phyloP scores from a whole-genome alignment of 2,888 invertebrate species.

The Sarcophaga rosellei region DNA sequence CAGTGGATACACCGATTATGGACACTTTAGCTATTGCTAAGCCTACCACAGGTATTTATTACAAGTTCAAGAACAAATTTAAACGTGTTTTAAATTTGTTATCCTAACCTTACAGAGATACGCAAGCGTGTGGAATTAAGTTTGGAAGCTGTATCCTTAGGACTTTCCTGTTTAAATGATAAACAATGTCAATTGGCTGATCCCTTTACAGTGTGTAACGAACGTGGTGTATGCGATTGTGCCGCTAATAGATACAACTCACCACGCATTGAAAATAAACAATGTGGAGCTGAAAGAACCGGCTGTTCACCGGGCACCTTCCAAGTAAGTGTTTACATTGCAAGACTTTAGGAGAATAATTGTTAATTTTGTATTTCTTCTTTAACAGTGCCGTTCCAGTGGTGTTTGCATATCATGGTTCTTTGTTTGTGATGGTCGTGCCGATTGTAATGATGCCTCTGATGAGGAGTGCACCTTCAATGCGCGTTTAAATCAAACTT shows the following conservation, averaged over 20 bases:
- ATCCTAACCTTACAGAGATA: slow-evolving; percentile 71
- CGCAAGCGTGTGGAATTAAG: slow-evolving; percentile 81
- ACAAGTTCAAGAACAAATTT: not conserved
- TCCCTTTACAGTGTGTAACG: slow-evolving; percentile 87
- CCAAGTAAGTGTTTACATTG: slow-evolving; percentile 81
- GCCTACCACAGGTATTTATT: slow-evolving; percentile 68
- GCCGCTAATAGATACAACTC: slow-evolving; percentile 78
- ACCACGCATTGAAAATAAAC: slow-evolving; percentile 79
- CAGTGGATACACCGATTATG: slow-evolving; percentile 57
- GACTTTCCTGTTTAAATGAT: slow-evolving; percentile 88
- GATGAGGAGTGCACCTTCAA: slow-evolving; percentile 90
- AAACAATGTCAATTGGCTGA: slow-evolving; percentile 91
- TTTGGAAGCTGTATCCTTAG: slow-evolving; percentile 85
- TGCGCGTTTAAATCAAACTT: slow-evolving; percentile 81
- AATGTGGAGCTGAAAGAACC: slow-evolving; percentile 87
- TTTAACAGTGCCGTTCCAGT: slow-evolving; percentile 88
- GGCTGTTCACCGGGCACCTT: slow-evolving; percentile 94
- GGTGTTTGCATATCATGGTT: slow-evolving; percentile 96
- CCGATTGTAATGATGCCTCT: slow-evolving; percentile 92
- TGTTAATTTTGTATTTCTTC: not conserved
- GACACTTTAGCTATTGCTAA: slow-evolving; percentile 70
- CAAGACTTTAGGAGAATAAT: not conserved
- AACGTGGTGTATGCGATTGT: slow-evolving; percentile 87
- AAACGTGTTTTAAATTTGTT: not conserved
- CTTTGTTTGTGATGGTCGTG: slow-evolving; percentile 92